These are phyloP conservation scores for Puffinus mauretanicus DNA, from an alignment of 2,113 vertebrate genomes.

Conservation along the genomic window DNA sequence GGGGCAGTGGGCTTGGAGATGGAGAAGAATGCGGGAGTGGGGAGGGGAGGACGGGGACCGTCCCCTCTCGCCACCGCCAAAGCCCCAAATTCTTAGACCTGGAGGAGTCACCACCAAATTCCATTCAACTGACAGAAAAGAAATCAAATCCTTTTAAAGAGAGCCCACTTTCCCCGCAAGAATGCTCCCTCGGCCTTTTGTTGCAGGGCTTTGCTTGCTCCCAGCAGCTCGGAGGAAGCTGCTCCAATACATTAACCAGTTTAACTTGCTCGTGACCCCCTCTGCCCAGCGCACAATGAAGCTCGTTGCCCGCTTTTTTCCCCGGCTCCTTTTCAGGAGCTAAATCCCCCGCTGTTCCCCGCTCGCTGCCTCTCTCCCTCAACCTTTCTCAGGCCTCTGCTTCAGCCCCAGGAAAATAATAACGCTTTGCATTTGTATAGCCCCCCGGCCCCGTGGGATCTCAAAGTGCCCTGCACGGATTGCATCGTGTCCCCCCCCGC, in stretches of 20 bases:
- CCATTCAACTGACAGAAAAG: constrained; percentile 80
- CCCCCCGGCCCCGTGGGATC: constrained; percentile 29
- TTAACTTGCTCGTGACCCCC: constrained; percentile 71
- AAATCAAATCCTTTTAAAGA: constrained; percentile 74
- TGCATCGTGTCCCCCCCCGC: not conserved
- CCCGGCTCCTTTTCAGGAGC: constrained; percentile 49
- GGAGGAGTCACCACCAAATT: constrained; percentile 76
- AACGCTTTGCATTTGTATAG: constrained; percentile 60
- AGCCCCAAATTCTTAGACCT: constrained; percentile 65
- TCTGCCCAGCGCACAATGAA: constrained; percentile 58
- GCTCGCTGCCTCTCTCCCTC: constrained; percentile 35
- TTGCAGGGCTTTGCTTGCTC: constrained; percentile 65
- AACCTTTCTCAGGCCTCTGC: constrained; percentile 66
- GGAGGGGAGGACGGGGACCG: not conserved
- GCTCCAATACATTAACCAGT: constrained; percentile 73
- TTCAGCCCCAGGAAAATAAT: constrained; percentile 39
- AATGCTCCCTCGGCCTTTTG: constrained; percentile 65
- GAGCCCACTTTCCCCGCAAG: constrained; percentile 68
- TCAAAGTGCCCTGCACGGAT: not conserved
- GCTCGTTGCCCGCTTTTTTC: constrained; percentile 24
- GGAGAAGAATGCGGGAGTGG: constrained; percentile 20
- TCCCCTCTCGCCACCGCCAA: constrained; percentile 38
- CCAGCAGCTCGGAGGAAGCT: constrained; percentile 48
- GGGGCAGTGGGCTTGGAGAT: not conserved
- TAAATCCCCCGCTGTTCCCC: constrained; percentile 60